Evolutionary conservation across 2,113 vertebrate genomes (phyloP), one percentile per base, ranked within the genome.

Genomic region (Patagioenas fasciata): DNA sequence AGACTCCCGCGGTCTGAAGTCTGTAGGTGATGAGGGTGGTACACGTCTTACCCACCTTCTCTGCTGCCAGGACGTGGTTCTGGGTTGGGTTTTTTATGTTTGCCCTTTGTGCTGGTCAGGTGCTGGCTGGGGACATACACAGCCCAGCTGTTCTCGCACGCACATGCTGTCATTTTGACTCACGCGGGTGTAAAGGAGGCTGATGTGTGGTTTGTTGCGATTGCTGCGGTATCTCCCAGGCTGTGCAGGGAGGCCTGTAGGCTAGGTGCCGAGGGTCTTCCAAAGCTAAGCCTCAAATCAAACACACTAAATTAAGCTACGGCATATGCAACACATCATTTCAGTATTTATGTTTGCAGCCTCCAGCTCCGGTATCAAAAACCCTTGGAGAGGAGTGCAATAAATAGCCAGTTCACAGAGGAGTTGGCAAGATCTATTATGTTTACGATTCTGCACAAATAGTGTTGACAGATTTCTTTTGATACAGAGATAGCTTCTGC

Each of bases 401-500:
- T 93, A 95, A 96, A 96, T 85, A 93, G 95, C 81, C 73, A n/a
- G 62, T 32, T 89, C 70, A 24, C 40, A 28, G 91, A 87, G 87
- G 87, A 93, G 89, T 25, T 96, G 95, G 96, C 94, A 95, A 44
- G 93, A 92, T 94, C 85, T 95, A 75, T 95, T 85, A 89, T 91
- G 91, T 91, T 96, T 96, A 82, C 82, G 66, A 58, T 89, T 93
- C 89, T 85, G 78, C 84, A 93, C 66, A 89, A 94, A 89, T 5
- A 51, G 62, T 28, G 94, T 89, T 85, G 95, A 96, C 89, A 94
- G 94, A 87, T 90, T 87, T 73, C 58, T 95, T 94, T 80, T 94
- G 86, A 88, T 91, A 10, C 62, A 77, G 54, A 51, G 66, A 88
- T n/a, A 80, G 70, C 58, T 89, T 79, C 84, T 95, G 87, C 66